Conservation (phyloP, 1,140 invertebrate genomes). For the Drosophila oshimai region DNA sequence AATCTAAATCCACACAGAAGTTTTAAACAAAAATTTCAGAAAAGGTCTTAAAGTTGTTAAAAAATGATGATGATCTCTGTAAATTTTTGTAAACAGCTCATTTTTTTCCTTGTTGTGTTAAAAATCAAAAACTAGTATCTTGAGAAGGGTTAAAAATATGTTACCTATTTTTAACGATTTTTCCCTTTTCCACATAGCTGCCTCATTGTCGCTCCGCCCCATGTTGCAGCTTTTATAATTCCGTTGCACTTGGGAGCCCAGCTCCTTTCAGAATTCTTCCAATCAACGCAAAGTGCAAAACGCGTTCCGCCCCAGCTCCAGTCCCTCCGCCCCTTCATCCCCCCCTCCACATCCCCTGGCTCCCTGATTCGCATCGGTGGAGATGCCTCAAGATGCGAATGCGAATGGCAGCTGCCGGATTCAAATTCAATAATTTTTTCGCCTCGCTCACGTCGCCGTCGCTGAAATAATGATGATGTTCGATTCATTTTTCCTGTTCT, state of each 20-base stretch:
- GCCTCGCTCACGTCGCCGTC: slow-evolving; percentile 17
- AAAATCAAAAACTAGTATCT: too few relatives aligned
- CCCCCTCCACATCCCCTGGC: neutral
- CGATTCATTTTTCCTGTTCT: slow-evolving; percentile 40
- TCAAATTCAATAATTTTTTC: slow-evolving; percentile 65
- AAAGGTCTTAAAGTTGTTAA: too few relatives aligned
- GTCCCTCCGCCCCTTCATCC: neutral
- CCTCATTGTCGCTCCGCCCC: slow-evolving; percentile 15
- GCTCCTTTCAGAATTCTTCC: slow-evolving; percentile 32
- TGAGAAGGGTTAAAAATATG: neutral
- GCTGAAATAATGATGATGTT: slow-evolving; percentile 47
- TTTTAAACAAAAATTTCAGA: too few relatives aligned
- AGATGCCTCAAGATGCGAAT: slow-evolving; percentile 25
- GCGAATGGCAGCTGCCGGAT: slow-evolving; percentile 50
- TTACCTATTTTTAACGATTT: neutral
- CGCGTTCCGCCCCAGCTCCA: slow-evolving; percentile 20
- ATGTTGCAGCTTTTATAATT: slow-evolving; percentile 25
- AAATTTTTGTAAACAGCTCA: too few relatives aligned
- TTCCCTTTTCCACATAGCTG: neutral
- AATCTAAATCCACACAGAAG: too few relatives aligned
- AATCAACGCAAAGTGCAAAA: slow-evolving; percentile 50
- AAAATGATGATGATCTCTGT: too few relatives aligned
- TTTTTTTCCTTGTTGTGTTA: too few relatives aligned
- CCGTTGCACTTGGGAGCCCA: neutral
- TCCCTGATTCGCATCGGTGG: neutral